Evolutionary conservation across 2,113 vertebrate genomes (phyloP).

Genomic region (Boulengeromyrus knoepffleri): DNA sequence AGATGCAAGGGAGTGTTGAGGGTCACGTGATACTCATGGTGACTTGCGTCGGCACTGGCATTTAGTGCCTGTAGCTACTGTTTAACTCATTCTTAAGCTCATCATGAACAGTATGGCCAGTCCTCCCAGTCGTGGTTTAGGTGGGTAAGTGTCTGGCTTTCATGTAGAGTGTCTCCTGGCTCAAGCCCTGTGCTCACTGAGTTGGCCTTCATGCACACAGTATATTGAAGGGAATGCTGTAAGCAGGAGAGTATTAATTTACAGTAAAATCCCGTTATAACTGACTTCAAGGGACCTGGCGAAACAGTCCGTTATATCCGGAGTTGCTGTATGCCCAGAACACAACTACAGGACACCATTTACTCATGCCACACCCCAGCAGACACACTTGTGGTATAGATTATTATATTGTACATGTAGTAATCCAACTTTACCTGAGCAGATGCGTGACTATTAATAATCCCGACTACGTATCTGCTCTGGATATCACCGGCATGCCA

Average conservation of each 20-base stretch:
- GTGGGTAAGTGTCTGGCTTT: not conserved
- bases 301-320: no score
- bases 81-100: not conserved
- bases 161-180: not conserved
- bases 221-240: not conserved
- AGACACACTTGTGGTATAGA: no score
- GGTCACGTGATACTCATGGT: not conserved
- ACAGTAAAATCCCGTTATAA: no score
- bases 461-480: no score
- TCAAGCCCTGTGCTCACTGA: not conserved
- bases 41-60: not conserved
- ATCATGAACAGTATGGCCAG: not conserved
- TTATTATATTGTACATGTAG: no score
- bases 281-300: no score
- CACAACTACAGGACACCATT: no score
- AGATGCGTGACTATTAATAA: no score
- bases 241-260: not conserved
- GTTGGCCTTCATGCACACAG: not conserved
- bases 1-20: not conserved
- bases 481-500: no score
- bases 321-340: no score
- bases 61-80: not conserved
- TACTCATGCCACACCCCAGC: no score
- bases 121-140: not conserved
- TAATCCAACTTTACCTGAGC: no score